Base-by-base conservation (phyloP, 2,888 invertebrate genomes). In the Coenonympha arcania region DNA sequence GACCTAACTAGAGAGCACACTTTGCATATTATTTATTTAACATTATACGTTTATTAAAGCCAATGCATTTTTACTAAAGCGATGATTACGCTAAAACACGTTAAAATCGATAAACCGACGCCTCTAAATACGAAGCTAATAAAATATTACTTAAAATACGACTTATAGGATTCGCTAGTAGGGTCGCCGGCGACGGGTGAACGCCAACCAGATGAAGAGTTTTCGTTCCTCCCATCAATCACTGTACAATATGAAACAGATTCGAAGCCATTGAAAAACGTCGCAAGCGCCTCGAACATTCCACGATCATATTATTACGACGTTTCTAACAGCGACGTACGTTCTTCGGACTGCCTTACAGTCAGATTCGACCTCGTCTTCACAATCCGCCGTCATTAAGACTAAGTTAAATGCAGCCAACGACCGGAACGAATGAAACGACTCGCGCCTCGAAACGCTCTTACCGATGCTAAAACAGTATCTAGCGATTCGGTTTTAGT, bases 381-480 rank as follows among this genome's bases (percentile, higher is more conserved):
- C 19, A 3, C 18, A 19, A 50, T 41, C 48, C 47, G 50, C 41
- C 46, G 39, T 48, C 55, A 41, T 49, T 49, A 51, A 51, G 55
- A 55, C 52, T 48, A 50, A 48, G 36, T 53, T 39, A 53, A 53
- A 55, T 53, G 55, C 55, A 48, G 52, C 40, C 50, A 48, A 53
- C 55, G 52, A 55, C 56, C 48, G 34, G 22, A 48, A 48, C 49
- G 46, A 50, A 52, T 51, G 31, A 57, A 48, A 50, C 63, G 60
- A 55, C 60, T 62, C 60, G 52, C 48, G 52, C 56, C 50, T 56
- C 58, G 65, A 68, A 70, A 71, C 69, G 70, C 73, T 71, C 75
- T 74, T 73, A 78, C 67, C 73, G 69, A 73, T 54, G 68, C 65
- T 65, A 69, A 70, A 73, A 75, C 75, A n/a, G n/a, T n/a, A n/a